Conservation (phyloP, 1,140 invertebrate species). For the Agrilus planipennis region DNA sequence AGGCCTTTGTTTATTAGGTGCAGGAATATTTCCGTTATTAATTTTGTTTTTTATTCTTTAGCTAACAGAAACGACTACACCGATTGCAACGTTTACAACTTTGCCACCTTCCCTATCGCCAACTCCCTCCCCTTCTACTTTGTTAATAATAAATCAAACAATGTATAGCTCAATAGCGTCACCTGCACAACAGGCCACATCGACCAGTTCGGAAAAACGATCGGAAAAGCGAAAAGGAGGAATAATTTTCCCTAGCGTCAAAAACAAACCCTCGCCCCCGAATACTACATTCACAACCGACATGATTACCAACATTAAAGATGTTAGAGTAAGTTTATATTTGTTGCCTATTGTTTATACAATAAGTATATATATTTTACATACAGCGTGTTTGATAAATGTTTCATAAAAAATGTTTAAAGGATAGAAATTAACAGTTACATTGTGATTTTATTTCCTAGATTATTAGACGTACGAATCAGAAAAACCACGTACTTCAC, state of each 20-base stretch:
- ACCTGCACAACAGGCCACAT: conserved; percentile 19
- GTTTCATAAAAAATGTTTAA: too few relatives aligned
- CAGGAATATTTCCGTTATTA: too few relatives aligned
- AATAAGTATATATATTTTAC: too few relatives aligned
- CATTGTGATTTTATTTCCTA: too few relatives aligned
- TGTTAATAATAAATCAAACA: conserved; percentile 25
- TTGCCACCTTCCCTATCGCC: conserved; percentile 27
- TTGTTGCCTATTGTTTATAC: too few relatives aligned
- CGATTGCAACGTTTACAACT: conserved; percentile 31
- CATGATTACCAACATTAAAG: conserved; percentile 56
- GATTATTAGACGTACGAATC: too few relatives aligned
- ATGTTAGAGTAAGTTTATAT: conserved; percentile 61
- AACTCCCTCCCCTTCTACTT: conserved; percentile 25
- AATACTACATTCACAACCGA: conserved; percentile 72
- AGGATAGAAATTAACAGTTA: too few relatives aligned
- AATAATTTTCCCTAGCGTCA: conserved; percentile 80
- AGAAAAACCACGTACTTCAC: too few relatives aligned
- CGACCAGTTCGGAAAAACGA: conserved; percentile 34
- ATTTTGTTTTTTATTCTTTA: too few relatives aligned
- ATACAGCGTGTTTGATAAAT: too few relatives aligned
- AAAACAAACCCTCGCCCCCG: conserved; percentile 72
- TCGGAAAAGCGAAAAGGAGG: conserved; percentile 52
- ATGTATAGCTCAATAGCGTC: conserved; percentile 23
- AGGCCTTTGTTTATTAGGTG: too few relatives aligned
- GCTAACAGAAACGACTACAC: conserved; percentile 24